phyloP scores from a whole-genome alignment of 1,140 invertebrate genomes.

The Meteorus sp. region DNA sequence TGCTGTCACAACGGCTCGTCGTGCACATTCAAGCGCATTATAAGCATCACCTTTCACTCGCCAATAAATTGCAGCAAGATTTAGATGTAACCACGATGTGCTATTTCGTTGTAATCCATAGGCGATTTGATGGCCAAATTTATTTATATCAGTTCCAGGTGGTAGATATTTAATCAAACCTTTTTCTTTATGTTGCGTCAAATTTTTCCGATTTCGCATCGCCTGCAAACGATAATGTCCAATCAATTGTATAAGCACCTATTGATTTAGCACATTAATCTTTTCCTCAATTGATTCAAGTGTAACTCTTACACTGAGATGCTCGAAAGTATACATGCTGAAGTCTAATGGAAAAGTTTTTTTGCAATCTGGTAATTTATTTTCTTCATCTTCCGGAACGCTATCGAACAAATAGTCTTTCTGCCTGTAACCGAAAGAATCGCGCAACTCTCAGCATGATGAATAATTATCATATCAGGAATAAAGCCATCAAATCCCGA shows the following conservation, averaged over 20 bases:
- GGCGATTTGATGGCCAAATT: slow-evolving; percentile 70
- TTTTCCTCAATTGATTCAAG: not conserved
- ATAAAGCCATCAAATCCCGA: too few relatives aligned
- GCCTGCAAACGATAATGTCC: too few relatives aligned
- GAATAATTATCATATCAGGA: too few relatives aligned
- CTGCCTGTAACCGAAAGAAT: slow-evolving; percentile 32
- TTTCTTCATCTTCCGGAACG: slow-evolving; percentile 35
- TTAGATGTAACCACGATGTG: slow-evolving; percentile 83
- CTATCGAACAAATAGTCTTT: slow-evolving; percentile 45
- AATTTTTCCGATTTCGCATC: slow-evolving; percentile 67
- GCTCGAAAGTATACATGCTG: slow-evolving; percentile 80
- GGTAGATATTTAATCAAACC: slow-evolving; percentile 66
- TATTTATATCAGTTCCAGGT: slow-evolving; percentile 65
- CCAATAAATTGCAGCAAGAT: slow-evolving; percentile 85
- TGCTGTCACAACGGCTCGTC: slow-evolving; percentile 76
- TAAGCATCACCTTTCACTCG: slow-evolving; percentile 76
- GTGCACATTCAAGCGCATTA: slow-evolving; percentile 79
- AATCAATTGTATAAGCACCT: too few relatives aligned
- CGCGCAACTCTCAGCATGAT: too few relatives aligned
- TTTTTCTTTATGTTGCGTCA: slow-evolving; percentile 68
- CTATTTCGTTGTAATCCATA: slow-evolving; percentile 69
- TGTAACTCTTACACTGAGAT: slow-evolving; percentile 67
- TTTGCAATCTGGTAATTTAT: slow-evolving; percentile 68
- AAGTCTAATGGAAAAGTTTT: slow-evolving; percentile 68
- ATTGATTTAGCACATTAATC: slow-evolving; percentile 1